Evolutionary conservation across 2,797 vertebrate species (phyloP).

Genomic region (Eidolon dupreanum): DNA sequence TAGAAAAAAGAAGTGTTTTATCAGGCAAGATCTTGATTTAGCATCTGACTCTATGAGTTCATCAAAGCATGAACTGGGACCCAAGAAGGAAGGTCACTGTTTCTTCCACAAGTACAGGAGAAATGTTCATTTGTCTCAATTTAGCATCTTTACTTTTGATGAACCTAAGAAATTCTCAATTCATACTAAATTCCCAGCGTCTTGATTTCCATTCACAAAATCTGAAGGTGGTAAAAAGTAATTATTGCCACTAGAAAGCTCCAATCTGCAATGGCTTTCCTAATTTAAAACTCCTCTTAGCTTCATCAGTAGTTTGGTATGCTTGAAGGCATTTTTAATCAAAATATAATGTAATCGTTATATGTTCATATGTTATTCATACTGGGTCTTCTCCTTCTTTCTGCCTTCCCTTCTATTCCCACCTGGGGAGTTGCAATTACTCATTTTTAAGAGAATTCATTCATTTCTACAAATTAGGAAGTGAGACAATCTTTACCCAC

Average conservation of each 20-base stretch:
- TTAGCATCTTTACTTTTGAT: background rate
- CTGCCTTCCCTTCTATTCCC: background rate
- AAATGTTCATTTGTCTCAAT: background rate
- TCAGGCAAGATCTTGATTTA: background rate
- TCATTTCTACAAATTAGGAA: slow-evolving; percentile 6
- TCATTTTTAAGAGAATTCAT: background rate
- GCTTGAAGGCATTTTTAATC: background rate
- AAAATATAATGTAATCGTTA: background rate
- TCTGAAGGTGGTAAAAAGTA: background rate
- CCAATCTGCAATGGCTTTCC: background rate
- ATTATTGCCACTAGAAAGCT: background rate
- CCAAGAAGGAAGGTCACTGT: background rate
- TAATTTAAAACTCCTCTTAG: background rate
- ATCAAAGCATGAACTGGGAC: background rate
- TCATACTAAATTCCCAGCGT: slow-evolving; percentile 1
- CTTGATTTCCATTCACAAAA: background rate
- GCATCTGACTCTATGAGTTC: background rate
- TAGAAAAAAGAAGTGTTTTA: background rate
- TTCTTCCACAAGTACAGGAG: background rate
- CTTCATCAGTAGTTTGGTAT: background rate
- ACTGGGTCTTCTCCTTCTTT: background rate
- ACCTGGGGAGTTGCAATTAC: background rate
- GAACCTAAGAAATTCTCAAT: background rate
- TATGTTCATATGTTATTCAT: background rate
- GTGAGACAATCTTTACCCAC: background rate